Conservation (phyloP, 2,113 vertebrate species). For the Saccopteryx bilineata region DNA sequence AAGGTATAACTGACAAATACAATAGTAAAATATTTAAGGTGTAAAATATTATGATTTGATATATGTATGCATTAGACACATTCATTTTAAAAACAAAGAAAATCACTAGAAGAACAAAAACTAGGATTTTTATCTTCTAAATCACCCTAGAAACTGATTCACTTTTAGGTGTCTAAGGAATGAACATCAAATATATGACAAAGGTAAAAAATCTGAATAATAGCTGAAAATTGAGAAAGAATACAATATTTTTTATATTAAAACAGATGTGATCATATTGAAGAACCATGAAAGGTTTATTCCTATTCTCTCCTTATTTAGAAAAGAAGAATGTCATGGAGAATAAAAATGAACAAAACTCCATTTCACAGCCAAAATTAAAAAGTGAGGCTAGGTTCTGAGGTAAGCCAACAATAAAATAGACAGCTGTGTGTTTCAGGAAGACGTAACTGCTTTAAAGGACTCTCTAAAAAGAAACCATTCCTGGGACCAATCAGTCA, state of each 20-base stretch:
- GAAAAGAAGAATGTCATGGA: background rate
- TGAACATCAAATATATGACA: background rate
- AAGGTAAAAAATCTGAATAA: background rate
- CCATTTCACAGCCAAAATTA: background rate
- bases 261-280: background rate
- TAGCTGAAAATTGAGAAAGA: background rate
- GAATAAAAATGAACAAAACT: background rate
- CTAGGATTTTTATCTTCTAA: background rate
- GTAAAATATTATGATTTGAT: background rate
- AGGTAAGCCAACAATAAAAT: background rate
- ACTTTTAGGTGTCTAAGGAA: background rate
- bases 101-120: background rate
- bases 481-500: background rate
- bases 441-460: background rate
- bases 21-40: background rate
- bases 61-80: background rate
- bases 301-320: background rate
- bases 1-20: background rate
- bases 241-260: background rate
- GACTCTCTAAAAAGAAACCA: background rate
- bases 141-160: background rate
- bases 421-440: background rate
- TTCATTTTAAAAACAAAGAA: background rate
- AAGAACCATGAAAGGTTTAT: background rate
- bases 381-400: background rate